A percentile compares a stretch with the other conserved stretches of the same genome.
Evolutionary conservation across 1,140 invertebrate genomes (phyloP).

Genomic region (Polypedilum pembai): DNA sequence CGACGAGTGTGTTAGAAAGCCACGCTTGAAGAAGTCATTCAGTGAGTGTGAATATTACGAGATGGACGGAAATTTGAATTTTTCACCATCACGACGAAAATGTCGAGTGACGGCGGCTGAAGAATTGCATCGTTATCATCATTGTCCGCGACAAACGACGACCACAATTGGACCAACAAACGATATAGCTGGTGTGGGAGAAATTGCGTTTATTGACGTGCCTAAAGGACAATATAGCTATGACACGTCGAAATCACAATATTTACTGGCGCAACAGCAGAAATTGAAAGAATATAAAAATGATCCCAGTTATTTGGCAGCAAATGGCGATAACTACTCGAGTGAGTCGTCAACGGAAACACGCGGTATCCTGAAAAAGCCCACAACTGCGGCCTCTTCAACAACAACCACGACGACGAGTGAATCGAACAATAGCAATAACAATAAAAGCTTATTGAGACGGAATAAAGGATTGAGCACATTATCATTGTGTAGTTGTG

Average conservation of each 20-base stretch:
- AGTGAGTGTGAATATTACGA: slow-evolving; percentile 26
- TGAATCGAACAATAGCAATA: slow-evolving; percentile 14
- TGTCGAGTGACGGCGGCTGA: background rate
- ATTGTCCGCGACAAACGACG: background rate
- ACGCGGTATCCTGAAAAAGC: background rate
- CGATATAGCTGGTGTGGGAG: background rate
- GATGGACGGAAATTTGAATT: background rate
- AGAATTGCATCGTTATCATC: slow-evolving; percentile 1
- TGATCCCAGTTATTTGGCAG: background rate
- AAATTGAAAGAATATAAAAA: slow-evolving; percentile 26
- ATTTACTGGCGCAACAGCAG: background rate
- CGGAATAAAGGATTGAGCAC: slow-evolving; percentile 42
- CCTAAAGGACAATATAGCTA: background rate
- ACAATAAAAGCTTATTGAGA: slow-evolving; percentile 39
- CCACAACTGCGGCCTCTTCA: background rate
- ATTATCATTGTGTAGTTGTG: slow-evolving; percentile 42
- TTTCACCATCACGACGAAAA: slow-evolving; percentile 10
- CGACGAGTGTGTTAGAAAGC: background rate
- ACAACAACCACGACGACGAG: background rate
- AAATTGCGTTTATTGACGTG: background rate
- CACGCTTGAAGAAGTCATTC: background rate
- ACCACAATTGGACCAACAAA: background rate
- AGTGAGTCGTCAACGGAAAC: slow-evolving; percentile 23
- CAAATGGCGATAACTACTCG: background rate
- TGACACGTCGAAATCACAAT: slow-evolving; percentile 3